Conservation (phyloP, 2,888 invertebrate genomes). For the Saturnia pavonia region DNA sequence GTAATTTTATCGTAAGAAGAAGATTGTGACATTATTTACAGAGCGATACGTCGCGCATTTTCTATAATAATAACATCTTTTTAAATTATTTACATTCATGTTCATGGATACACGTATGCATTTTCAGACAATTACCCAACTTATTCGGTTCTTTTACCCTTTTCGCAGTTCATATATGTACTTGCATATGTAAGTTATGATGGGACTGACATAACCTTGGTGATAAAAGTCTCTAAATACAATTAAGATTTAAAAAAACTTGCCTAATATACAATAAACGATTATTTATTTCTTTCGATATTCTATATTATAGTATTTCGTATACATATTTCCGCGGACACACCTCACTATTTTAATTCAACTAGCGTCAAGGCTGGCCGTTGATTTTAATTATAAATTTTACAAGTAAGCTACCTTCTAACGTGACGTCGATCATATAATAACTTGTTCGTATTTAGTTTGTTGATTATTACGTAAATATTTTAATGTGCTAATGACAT, state of each 20-base stretch:
- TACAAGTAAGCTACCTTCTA: conserved; percentile 20
- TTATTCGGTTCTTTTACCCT: not conserved
- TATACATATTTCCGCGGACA: conserved; percentile 25
- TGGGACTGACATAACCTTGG: too few species aligned
- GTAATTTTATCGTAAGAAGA: too few species aligned
- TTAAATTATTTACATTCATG: not conserved
- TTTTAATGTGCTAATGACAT: not conserved
- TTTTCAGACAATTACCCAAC: not conserved
- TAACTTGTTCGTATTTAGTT: not conserved
- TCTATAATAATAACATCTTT: not conserved
- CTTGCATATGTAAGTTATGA: too few species aligned
- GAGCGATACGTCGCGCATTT: not conserved
- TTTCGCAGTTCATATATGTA: not conserved
- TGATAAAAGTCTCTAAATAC: too few species aligned
- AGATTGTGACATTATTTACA: not conserved
- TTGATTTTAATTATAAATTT: conserved; percentile 31
- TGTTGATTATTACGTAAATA: not conserved
- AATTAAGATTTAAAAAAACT: too few species aligned
- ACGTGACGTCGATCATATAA: not conserved
- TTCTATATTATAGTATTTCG: not conserved
- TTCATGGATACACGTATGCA: not conserved
- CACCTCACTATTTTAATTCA: conserved; percentile 37
- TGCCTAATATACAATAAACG: too few species aligned
- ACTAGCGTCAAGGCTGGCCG: conserved; percentile 36
- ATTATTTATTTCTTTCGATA: not conserved